Base-by-base conservation (phyloP, 2,797 vertebrate genomes). In the Oreochromis grahami region DNA sequence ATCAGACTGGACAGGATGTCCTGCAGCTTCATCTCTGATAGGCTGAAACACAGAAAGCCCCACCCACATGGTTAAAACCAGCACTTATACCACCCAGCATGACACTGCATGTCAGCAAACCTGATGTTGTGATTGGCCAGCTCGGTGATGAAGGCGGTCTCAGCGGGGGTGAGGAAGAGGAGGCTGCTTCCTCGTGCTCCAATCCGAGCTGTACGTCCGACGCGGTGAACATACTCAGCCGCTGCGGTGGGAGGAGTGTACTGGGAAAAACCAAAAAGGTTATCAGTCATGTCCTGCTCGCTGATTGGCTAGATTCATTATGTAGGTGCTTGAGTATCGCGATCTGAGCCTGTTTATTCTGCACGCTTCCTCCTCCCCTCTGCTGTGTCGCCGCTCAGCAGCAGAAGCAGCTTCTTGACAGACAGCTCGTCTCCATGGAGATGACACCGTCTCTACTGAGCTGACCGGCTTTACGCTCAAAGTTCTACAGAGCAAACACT, bases 71-170 rank as follows among this genome's bases (percentile, higher is more conserved):
- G 32, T 82, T 12, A 82, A 7, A 48, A 43, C 17, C 32, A 74
- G 58, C 63, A 12, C 48, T 1, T 21, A 7, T 34, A 3, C 15
- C 26, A 50, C 9, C 6, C 24, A 48, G 68, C 15, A 19, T 5
- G 41, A 45, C n/a, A 24, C 13, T 7, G 60, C 74, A 50, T 5
- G 13, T 55, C 34, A 63, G 95, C 97, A 96, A 88, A 99, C 98
- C 98, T 98, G 97, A 99, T 98, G 94, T 97, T 97, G 96, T 98
- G 97, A 95, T 96, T 97, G 96, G 97, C 97, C 96, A 99, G 94
- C 84, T 96, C 96, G 65, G 93, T 94, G 94, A 98, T 92, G 94
- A 98, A 99, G 95, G 92, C 95, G 2, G 96, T 97, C 95, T 99
- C 98, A 0, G 97, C 97, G 9, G 98, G 98, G 1, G 96, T 97